A percentile compares a stretch with the other conserved stretches of the same genome.
Conservation (phyloP, 1,140 invertebrate genomes). For the Neodiprion pinetum region DNA sequence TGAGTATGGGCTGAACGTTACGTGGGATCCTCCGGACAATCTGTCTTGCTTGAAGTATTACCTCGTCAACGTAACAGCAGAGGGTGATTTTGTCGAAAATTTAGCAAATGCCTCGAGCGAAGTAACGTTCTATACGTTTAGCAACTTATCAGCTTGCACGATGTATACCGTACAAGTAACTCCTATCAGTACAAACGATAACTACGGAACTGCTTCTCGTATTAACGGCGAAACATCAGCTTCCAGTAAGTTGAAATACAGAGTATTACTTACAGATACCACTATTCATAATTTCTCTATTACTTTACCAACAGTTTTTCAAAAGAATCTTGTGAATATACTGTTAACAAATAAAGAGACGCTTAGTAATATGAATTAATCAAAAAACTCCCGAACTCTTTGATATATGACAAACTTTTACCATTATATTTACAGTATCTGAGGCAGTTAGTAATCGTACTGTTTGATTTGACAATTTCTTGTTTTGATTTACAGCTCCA, state of each 20-base stretch:
- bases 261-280: too few species aligned
- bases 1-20: not conserved
- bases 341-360: too few species aligned
- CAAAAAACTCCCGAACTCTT: too few species aligned
- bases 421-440: too few species aligned
- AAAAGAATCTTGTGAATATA: too few species aligned
- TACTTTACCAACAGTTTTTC: too few species aligned
- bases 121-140: too few species aligned
- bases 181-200: not conserved
- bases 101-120: too few species aligned
- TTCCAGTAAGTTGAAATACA: not conserved
- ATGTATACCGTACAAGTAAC: not conserved
- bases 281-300: too few species aligned
- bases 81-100: not conserved
- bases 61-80: not conserved
- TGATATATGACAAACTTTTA: too few species aligned
- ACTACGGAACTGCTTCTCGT: not conserved
- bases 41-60: not conserved
- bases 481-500: not conserved
- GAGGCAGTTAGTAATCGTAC: too few species aligned
- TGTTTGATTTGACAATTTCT: not conserved
- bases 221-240: not conserved
- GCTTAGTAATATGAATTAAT: too few species aligned
- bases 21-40: not conserved
- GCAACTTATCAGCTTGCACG: not conserved